Evolutionary conservation across 2,888 invertebrate genomes (phyloP), one percentile per base, ranked within the genome.

Genomic region (Julus scanicus): DNA sequence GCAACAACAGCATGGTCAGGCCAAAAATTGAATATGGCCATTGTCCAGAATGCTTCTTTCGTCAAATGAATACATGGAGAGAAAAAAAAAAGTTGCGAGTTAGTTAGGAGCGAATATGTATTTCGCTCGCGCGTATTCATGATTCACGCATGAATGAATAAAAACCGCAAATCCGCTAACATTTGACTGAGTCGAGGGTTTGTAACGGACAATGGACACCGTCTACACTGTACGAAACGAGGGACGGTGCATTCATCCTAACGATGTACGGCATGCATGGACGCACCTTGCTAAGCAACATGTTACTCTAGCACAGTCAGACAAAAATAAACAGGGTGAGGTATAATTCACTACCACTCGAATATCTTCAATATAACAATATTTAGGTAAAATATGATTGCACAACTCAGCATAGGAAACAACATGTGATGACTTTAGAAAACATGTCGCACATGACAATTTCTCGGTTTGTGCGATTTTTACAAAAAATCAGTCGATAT

Each of bases 1-100:
- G n/a, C 63, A 11, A 48, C 9, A 48, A 13, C 48, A 48, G 48
- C 48, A 48, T 48, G 48, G 48, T n/a, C 63, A 4, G 15, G 15
- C 11, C 57, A 57, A 57, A 57, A 57, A 57, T 57, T 57, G 4
- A 57, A 57, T 57, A 63, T 63, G 63, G 17, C 63, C 63, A 63
- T 63, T 63, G 63, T 63, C 63, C 63, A 63, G 63, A 63, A n/a
- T n/a, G 63, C n/a, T n/a, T 63, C 63, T 63, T 63, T 63, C 63
- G 63, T n/a, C 63, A 11, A n/a, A n/a, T 63, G 63, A 63, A 63
- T 63, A 63, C 17, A 8, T n/a, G 2, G 53, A 11, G 13, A 17
- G 15, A 53, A 1, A 53, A 53, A 63, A 63, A 63, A 63, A 57
- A 57, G 15, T 15, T 57, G 15, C 57, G 57, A 57, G 11, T 57